Percentiles rank a stretch among this genome's conserved stretches.
Conservation (phyloP, 2,888 invertebrate species). For the Lasioglossum marginatum region DNA sequence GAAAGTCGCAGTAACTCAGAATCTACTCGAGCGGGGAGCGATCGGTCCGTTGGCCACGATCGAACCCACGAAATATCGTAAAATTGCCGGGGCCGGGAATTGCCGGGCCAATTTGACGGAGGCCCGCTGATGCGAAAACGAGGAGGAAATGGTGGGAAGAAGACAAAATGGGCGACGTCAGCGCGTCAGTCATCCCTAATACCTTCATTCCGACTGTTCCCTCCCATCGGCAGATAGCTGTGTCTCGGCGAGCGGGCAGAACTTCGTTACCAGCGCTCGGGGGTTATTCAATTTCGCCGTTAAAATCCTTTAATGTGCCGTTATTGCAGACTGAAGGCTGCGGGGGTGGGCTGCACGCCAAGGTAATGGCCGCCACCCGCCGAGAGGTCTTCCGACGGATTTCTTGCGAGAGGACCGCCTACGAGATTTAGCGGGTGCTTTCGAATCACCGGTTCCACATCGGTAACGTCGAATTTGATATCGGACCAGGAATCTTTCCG, state of each 20-base stretch:
- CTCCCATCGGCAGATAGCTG: constrained; percentile 65
- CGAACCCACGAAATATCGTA: constrained; percentile 38
- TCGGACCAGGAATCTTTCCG: not conserved
- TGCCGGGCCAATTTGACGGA: constrained; percentile 67
- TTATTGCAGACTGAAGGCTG: constrained; percentile 76
- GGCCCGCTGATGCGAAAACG: constrained; percentile 68
- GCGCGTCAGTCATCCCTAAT: constrained; percentile 81
- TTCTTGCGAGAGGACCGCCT: constrained; percentile 54
- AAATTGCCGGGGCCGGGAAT: constrained; percentile 73
- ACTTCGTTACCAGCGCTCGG: constrained; percentile 79
- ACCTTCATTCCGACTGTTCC: constrained; percentile 79
- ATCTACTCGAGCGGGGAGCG: constrained; percentile 21
- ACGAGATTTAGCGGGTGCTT: not conserved
- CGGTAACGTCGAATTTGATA: not conserved
- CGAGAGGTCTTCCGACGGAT: constrained; percentile 67
- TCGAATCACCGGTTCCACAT: not conserved
- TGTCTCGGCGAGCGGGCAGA: constrained; percentile 77
- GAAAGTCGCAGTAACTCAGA: constrained; percentile 39
- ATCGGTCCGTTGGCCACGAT: constrained; percentile 15
- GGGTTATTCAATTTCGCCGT: constrained; percentile 82
- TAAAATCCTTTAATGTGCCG: constrained; percentile 83
- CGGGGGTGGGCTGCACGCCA: constrained; percentile 38
- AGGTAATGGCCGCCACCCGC: constrained; percentile 76
- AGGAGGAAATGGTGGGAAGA: constrained; percentile 58
- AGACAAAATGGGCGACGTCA: constrained; percentile 77